Conservation (phyloP, 1,140 invertebrate genomes). For the Triops cancriformis region DNA sequence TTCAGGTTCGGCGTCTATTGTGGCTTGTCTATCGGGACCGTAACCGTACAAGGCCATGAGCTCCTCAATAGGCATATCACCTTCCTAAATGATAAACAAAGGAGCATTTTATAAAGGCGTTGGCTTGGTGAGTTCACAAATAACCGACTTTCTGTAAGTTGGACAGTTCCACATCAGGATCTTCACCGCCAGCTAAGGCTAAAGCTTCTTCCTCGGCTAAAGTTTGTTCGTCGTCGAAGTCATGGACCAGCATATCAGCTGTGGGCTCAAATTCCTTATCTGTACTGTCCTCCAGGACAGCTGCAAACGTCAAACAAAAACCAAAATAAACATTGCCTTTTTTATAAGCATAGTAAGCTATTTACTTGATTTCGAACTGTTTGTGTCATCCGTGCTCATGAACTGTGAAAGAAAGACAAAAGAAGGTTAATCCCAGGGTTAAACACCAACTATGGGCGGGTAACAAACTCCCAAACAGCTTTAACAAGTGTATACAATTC, state of each 20-base stretch:
- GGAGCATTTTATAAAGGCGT: neutral
- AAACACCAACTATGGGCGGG: neutral
- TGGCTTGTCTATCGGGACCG: slow-evolving; percentile 31
- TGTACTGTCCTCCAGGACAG: slow-evolving; percentile 30
- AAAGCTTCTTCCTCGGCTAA: slow-evolving; percentile 92
- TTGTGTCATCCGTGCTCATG: neutral
- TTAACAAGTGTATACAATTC: neutral
- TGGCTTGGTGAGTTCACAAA: neutral
- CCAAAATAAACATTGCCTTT: slow-evolving; percentile 2
- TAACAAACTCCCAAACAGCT: neutral
- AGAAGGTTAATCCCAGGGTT: neutral
- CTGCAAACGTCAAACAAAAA: neutral
- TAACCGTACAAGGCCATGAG: slow-evolving; percentile 79
- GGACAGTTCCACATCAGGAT: slow-evolving; percentile 76
- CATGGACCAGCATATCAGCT: slow-evolving; percentile 88
- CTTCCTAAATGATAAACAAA: slow-evolving; percentile 40
- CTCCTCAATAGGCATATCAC: slow-evolving; percentile 90
- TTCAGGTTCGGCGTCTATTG: neutral
- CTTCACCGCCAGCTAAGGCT: slow-evolving; percentile 76
- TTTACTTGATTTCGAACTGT: neutral
- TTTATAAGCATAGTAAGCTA: neutral
- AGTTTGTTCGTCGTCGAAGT: slow-evolving; percentile 92
- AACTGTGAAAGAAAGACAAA: neutral
- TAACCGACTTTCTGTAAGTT: slow-evolving; percentile 67
- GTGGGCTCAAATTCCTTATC: slow-evolving; percentile 59